Evolutionary conservation across 2,888 invertebrate species (phyloP), one percentile per base, ranked within the genome.

Genomic region (Hyposoter dolosus): DNA sequence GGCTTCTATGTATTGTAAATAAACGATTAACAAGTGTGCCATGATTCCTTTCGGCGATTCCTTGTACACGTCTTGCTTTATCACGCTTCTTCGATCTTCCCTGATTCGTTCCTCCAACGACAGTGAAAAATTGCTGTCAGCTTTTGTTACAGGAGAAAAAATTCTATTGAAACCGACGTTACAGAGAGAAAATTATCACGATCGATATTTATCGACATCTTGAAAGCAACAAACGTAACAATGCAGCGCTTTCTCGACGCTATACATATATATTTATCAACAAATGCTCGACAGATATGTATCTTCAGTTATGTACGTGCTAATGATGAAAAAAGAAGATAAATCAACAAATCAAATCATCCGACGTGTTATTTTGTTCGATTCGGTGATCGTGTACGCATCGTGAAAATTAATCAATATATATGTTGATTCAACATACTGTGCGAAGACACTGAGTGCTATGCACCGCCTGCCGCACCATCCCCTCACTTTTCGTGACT

Each of bases 271-370:
- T 60, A 63, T 63, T 32, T 76, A 76, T 43, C 71, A 83, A 86
- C 83, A 80, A 86, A 86, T 86, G 66, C 83, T 80, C 83, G 80
- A 80, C 47, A 72, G 85, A 86, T 86, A 86, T 86, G 85, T 86
- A 72, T 79, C 77, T 83, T 86, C 80, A 77, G 66, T 60, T 12
- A 60, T 83, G 60, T 83, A 86, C 68, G 71, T 47, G 72, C 83
- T 86, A 79, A 83, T 83, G 75, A 85, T 82, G 9, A 80, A 71
- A 7, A 7, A 50, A 35, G 10, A 53, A 32, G 17, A 28, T 45
- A 65, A 66, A 19, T n/a, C 45, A 43, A 65, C 45, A 47, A 81
- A 76, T 80, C 76, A 83, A 80, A 81, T 28, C 77, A 77, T 60
- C 72, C 74, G 69, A 69, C 50, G 40, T 35, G 47, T 74, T 75